Percentiles rank a stretch among this genome's conserved stretches.
phyloP scores from a whole-genome alignment of 1,140 invertebrate genomes.

The Drosophila parabipectinata region DNA sequence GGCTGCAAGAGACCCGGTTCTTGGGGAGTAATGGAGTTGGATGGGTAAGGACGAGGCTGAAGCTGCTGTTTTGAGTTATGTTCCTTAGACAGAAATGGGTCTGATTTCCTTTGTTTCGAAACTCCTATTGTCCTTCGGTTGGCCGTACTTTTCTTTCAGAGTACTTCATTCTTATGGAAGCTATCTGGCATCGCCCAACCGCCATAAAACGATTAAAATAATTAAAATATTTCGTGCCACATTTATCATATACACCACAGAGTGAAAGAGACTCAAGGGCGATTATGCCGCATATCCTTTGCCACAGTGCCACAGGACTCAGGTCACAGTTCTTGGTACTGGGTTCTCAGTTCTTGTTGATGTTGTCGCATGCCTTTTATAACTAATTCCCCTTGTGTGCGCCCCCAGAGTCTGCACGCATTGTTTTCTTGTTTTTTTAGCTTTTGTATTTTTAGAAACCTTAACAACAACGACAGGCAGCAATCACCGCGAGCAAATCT shows the following conservation, averaged over 20 bases:
- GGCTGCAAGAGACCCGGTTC: conserved; percentile 25
- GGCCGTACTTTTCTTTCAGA: conserved; percentile 36
- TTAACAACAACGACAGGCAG: conserved; percentile 50
- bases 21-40: conserved; percentile 19
- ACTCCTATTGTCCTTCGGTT: conserved; percentile 64
- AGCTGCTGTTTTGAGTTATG: conserved; percentile 75
- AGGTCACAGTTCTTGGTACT: background rate
- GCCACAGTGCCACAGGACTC: conserved; percentile 5
- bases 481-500: conserved; percentile 80
- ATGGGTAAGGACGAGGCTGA: conserved; percentile 2
- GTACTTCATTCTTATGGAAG: conserved; percentile 28
- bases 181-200: conserved; percentile 56
- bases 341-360: conserved; percentile 23
- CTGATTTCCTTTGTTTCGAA: conserved; percentile 65
- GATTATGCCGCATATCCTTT: conserved; percentile 74
- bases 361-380: conserved; percentile 61
- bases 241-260: conserved; percentile 67
- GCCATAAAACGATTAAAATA: conserved; percentile 83
- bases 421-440: conserved; percentile 50
- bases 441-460: conserved; percentile 78
- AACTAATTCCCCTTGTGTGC: conserved; percentile 75
- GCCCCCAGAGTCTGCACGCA: conserved; percentile 41
- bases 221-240: conserved; percentile 83
- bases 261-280: conserved; percentile 26
- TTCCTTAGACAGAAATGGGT: conserved; percentile 35